Evolutionary conservation across 2,888 invertebrate genomes (phyloP).

Genomic region (Lissocephala sabroskyi): DNA sequence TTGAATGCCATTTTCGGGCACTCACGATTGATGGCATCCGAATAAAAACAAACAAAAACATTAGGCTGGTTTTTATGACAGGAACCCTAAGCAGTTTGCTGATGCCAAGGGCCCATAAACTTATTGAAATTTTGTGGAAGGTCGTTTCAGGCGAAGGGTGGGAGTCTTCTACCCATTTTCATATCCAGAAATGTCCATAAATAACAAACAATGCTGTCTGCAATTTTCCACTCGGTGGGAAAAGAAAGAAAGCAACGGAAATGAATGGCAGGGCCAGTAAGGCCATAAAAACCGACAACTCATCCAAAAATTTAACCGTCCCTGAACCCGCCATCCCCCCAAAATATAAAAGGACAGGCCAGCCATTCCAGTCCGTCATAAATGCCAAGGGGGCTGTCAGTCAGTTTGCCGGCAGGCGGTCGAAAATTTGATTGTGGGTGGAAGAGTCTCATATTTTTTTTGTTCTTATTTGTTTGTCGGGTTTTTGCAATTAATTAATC

Average conservation of each 20-base stretch:
- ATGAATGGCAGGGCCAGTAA: slow-evolving; percentile 15
- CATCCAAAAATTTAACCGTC: background rate
- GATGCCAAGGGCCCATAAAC: background rate
- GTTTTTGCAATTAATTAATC: slow-evolving; percentile 64
- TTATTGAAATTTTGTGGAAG: background rate
- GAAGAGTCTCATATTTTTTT: slow-evolving; percentile 40
- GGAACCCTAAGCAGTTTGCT: background rate
- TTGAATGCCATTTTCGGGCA: slow-evolving; percentile 38
- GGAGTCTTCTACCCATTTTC: no score
- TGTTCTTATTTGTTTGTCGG: background rate
- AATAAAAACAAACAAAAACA: slow-evolving; percentile 27
- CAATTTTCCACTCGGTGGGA: slow-evolving; percentile 64
- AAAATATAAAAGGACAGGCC: slow-evolving; percentile 33
- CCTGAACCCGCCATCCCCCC: slow-evolving; percentile 12
- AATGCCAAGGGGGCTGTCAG: no score
- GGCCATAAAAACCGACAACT: slow-evolving; percentile 17
- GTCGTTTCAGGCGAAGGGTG: slow-evolving; percentile 20
- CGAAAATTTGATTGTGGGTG: no score
- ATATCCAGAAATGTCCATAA: slow-evolving; percentile 60
- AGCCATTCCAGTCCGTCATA: no score
- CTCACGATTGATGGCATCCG: slow-evolving; percentile 18
- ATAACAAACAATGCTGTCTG: slow-evolving; percentile 63
- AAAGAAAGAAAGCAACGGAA: slow-evolving; percentile 52
- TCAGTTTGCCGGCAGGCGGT: slow-evolving; percentile 14
- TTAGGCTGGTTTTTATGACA: slow-evolving; percentile 49